Evolutionary conservation across 2,113 vertebrate genomes (phyloP).

Genomic region (Galemys pyrenaicus): DNA sequence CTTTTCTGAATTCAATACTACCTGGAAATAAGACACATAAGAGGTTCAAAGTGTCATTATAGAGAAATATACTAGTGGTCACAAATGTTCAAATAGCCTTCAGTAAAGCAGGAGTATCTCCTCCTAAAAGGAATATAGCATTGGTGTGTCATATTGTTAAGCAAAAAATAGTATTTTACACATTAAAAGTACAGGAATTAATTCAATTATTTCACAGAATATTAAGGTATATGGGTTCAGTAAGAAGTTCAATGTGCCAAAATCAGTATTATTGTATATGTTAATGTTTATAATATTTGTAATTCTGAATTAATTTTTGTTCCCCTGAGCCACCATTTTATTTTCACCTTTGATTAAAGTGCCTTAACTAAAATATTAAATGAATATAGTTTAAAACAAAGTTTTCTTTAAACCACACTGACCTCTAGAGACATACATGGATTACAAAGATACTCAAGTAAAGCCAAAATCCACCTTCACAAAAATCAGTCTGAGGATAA

Average conservation of each 20-base stretch:
- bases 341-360: slow-evolving; percentile 70
- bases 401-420: slow-evolving; percentile 56
- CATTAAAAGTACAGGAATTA: slow-evolving; percentile 27
- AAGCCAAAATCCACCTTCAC: slow-evolving; percentile 33
- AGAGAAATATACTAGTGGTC: not conserved
- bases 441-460: not conserved
- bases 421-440: slow-evolving; percentile 47
- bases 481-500: slow-evolving; percentile 5
- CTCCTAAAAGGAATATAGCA: not conserved
- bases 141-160: not conserved
- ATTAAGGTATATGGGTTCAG: not conserved
- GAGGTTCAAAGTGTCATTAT: not conserved
- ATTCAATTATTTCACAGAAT: slow-evolving; percentile 32
- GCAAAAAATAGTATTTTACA: slow-evolving; percentile 19
- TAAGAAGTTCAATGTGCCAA: slow-evolving; percentile 18
- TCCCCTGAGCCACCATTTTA: slow-evolving; percentile 50
- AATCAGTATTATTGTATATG: slow-evolving; percentile 17
- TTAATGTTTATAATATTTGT: slow-evolving; percentile 4
- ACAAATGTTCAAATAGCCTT: slow-evolving; percentile 2
- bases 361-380: slow-evolving; percentile 54
- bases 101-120: not conserved
- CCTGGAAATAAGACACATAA: not conserved
- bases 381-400: slow-evolving; percentile 51
- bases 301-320: slow-evolving; percentile 68
- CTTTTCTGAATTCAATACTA: not conserved